These are phyloP conservation scores for Parnassius mnemosyne DNA, from an alignment of 2,888 invertebrate genomes.

Conservation along the genomic window DNA sequence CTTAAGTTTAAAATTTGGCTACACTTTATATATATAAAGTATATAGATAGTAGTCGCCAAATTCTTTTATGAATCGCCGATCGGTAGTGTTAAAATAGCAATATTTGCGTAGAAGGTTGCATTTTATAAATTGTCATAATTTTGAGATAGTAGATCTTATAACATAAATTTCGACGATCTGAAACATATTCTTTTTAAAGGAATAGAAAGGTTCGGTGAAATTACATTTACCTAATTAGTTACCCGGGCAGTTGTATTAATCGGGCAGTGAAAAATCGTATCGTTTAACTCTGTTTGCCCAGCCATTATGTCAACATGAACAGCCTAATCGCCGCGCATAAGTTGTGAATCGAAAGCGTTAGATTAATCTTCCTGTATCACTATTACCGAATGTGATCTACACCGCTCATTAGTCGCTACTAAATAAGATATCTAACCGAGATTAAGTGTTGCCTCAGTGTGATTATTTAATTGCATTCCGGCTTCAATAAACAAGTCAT, in stretches of 20 bases:
- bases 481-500: slow-evolving; percentile 58
- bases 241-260: slow-evolving; percentile 26
- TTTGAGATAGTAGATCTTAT: too few species aligned
- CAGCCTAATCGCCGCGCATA: slow-evolving; percentile 68
- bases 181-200: too few species aligned
- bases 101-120: too few species aligned
- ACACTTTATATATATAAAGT: too few species aligned
- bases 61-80: too few species aligned
- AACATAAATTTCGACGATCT: too few species aligned
- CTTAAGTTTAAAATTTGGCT: too few species aligned
- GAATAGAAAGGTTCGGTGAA: neutral
- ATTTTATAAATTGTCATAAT: too few species aligned
- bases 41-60: too few species aligned
- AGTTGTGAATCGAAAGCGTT: slow-evolving; percentile 74
- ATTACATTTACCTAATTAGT: slow-evolving; percentile 12
- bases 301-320: slow-evolving; percentile 75
- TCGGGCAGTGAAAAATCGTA: slow-evolving; percentile 52
- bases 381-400: slow-evolving; percentile 76
- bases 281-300: slow-evolving; percentile 65
- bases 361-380: slow-evolving; percentile 72
- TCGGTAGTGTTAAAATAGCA: too few species aligned
- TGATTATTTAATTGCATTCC: slow-evolving; percentile 77
- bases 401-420: slow-evolving; percentile 72
- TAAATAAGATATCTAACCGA: slow-evolving; percentile 73
- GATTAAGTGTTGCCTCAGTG: slow-evolving; percentile 62